Evolutionary conservation across 2,797 vertebrate species (phyloP).

Genomic region (Falco naumanni): DNA sequence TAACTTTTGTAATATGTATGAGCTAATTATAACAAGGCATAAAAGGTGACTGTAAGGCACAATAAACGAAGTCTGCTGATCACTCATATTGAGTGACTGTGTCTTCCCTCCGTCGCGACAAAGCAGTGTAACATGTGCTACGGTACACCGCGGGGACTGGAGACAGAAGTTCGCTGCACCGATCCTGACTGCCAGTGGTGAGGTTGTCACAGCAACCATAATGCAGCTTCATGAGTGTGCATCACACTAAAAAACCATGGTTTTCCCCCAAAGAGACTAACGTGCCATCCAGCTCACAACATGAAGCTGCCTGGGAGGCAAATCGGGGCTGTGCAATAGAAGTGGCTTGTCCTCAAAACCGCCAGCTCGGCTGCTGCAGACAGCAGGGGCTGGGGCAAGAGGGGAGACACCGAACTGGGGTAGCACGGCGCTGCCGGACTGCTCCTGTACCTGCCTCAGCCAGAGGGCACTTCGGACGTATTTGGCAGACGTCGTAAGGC

Average conservation of each 20-base stretch:
- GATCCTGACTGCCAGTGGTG: neutral
- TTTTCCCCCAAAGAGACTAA: neutral
- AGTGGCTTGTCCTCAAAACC: neutral
- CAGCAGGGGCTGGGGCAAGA: neutral
- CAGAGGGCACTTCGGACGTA: neutral
- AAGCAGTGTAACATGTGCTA: neutral
- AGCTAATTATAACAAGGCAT: no score
- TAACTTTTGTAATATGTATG: no score
- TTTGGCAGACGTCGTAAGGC: neutral
- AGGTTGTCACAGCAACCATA: conserved; percentile 65
- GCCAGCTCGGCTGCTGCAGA: neutral
- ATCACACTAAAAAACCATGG: neutral
- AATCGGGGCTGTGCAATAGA: neutral
- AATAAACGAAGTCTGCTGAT: no score
- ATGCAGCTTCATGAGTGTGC: conserved; percentile 47
- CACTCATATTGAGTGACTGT: no score
- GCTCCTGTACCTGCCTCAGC: neutral
- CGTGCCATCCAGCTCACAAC: neutral
- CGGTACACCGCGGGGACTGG: neutral
- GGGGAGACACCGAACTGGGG: neutral
- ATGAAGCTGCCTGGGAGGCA: neutral
- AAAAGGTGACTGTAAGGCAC: no score
- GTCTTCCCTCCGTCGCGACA: neutral
- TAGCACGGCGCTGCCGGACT: accelerated
- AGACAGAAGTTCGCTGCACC: neutral